Conservation (phyloP, 2,797 vertebrate species). For the Falco berigora region DNA sequence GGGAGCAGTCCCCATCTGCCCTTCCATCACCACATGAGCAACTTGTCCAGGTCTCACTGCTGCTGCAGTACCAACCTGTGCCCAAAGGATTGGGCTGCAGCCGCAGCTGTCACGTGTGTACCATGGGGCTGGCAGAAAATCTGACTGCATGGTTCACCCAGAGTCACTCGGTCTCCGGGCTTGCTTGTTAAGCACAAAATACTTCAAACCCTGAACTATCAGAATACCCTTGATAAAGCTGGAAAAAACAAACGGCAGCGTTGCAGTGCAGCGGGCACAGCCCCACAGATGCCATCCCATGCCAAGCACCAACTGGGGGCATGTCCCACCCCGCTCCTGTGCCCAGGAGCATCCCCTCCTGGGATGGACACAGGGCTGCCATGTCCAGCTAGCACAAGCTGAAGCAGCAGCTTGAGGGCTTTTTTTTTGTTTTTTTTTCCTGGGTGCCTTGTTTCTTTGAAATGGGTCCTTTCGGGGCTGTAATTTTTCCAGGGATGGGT, state of each 20-base stretch:
- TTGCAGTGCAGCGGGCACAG: neutral
- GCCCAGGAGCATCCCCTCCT: neutral
- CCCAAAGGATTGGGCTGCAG: neutral
- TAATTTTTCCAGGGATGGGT: neutral
- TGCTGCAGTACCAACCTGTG: neutral
- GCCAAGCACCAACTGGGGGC: too few relatives aligned
- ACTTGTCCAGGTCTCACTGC: neutral
- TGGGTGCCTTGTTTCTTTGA: neutral
- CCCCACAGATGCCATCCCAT: neutral
- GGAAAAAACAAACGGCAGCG: neutral
- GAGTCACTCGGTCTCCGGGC: rapidly evolving
- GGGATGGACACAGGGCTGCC: rapidly evolving
- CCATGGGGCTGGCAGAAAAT: neutral
- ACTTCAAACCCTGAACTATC: neutral
- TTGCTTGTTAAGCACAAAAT: neutral
- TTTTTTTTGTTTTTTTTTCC: neutral
- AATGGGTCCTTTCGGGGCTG: neutral
- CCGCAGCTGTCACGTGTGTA: neutral
- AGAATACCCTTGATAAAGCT: neutral
- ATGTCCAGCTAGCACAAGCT: neutral
- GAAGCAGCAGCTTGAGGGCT: neutral
- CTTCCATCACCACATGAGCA: neutral
- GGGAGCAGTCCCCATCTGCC: neutral
- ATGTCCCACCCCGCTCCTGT: too few relatives aligned
- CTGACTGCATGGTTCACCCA: rapidly evolving